Evolutionary conservation across 37 sponge, comb jelly and placozoan genomes (phyloP).

Genomic region (Oscarella lobularis): DNA sequence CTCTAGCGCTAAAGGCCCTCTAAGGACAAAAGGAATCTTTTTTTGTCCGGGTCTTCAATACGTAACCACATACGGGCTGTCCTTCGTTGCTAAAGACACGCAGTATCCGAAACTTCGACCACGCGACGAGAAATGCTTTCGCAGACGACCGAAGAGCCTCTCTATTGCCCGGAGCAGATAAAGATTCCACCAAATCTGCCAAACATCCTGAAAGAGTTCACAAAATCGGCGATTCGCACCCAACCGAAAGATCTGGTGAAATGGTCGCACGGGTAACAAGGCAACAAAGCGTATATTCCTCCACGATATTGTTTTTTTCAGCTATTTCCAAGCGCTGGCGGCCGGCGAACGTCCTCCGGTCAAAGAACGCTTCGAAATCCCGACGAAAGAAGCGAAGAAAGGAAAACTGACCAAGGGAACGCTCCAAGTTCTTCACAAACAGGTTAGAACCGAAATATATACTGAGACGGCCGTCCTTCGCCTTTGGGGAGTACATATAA

Average conservation of each 20-base stretch:
- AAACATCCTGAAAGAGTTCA: slow-evolving; percentile 85
- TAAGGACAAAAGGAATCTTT: too few relatives aligned
- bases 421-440: slow-evolving; percentile 75
- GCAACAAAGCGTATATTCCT: neutral
- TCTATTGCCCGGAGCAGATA: slow-evolving; percentile 95
- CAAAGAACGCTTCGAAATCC: slow-evolving; percentile 60
- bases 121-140: too few relatives aligned
- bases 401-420: slow-evolving; percentile 47
- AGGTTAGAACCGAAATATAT: too few relatives aligned
- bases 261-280: slow-evolving; percentile 92
- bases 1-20: too few relatives aligned
- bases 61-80: too few relatives aligned
- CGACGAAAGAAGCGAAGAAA: slow-evolving; percentile 19
- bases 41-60: too few relatives aligned
- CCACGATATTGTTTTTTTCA: slow-evolving; percentile 8
- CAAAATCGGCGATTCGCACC: slow-evolving; percentile 94
- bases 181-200: slow-evolving; percentile 88
- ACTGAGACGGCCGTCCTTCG: too few relatives aligned
- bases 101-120: too few relatives aligned
- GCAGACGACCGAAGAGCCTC: slow-evolving; percentile 60
- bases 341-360: slow-evolving; percentile 68
- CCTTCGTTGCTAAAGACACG: too few relatives aligned
- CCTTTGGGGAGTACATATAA: too few relatives aligned
- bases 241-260: slow-evolving; percentile 79
- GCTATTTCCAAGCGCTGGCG: slow-evolving; percentile 81